phyloP scores from a whole-genome alignment of 1,140 invertebrate species.

The Bombus cullumanus region DNA sequence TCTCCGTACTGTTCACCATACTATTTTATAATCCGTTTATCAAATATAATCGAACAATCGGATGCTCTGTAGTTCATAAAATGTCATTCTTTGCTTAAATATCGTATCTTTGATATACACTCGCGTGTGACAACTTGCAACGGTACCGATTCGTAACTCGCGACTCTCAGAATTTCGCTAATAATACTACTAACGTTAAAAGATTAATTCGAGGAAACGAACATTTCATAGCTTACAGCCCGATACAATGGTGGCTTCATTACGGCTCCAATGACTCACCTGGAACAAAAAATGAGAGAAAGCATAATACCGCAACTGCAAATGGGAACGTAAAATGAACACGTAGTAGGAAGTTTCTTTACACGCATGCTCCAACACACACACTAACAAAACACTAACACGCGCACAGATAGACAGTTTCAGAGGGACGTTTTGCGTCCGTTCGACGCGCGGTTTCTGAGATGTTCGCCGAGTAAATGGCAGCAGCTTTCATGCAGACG shows the following conservation, averaged over 20 bases:
- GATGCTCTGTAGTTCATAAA: too few species aligned
- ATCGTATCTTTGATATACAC: too few species aligned
- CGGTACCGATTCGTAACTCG: too few species aligned
- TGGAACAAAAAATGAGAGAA: background rate
- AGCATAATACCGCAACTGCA: background rate
- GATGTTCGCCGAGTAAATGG: slow-evolving; percentile 18
- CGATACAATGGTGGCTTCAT: background rate
- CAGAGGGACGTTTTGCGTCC: background rate
- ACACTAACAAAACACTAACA: too few species aligned
- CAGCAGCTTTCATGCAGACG: slow-evolving; percentile 40
- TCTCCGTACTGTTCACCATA: too few species aligned
- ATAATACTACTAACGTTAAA: too few species aligned
- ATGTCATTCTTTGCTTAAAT: too few species aligned
- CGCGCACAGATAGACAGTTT: background rate
- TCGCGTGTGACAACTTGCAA: too few species aligned
- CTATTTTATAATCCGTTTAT: too few species aligned
- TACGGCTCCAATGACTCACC: background rate
- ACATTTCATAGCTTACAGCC: background rate
- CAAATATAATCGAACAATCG: too few species aligned
- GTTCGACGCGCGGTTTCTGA: slow-evolving; percentile 18
- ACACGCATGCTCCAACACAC: accelerated
- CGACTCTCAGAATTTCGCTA: background rate
- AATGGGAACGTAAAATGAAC: background rate
- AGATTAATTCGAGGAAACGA: background rate
- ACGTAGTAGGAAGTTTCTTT: too few species aligned